Percentiles rank a stretch among this genome's conserved stretches.
These are phyloP conservation scores for Aleiodes alternator DNA, from an alignment of 2,888 invertebrate species.

Conservation along the genomic window DNA sequence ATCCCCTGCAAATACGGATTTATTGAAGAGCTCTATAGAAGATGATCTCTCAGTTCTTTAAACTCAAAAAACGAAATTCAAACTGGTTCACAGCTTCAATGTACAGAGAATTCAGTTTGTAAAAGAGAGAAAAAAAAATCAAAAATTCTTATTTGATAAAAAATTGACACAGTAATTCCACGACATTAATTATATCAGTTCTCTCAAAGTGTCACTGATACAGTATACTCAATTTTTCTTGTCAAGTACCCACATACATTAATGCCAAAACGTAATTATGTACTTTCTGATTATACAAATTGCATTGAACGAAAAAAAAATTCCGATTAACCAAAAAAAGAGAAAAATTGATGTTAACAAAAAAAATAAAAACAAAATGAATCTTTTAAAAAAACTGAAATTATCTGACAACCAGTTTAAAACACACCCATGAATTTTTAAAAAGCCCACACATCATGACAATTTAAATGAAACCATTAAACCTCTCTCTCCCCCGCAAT, in stretches of 20 bases:
- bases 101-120: background rate
- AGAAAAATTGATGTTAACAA: background rate
- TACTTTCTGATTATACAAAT: conserved; percentile 8
- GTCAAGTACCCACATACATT: conserved; percentile 21
- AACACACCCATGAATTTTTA: conserved; percentile 19
- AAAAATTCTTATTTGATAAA: background rate
- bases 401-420: conserved; percentile 21
- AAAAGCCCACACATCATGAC: conserved; percentile 26
- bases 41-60: background rate
- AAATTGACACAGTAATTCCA: conserved; percentile 21
- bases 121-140: too few relatives aligned
- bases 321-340: background rate
- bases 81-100: background rate
- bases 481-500: conserved; percentile 3
- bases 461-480: conserved; percentile 28
- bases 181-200: conserved; percentile 10
- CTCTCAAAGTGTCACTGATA: background rate
- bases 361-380: background rate
- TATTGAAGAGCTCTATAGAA: background rate
- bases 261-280: conserved; percentile 23
- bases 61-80: conserved; percentile 2
- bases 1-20: conserved; percentile 8
- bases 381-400: background rate
- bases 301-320: background rate
- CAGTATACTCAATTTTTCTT: background rate